Evolutionary conservation across 2,113 vertebrate genomes (phyloP), one percentile per base, ranked within the genome.

Genomic region (Turdus rufiventris): DNA sequence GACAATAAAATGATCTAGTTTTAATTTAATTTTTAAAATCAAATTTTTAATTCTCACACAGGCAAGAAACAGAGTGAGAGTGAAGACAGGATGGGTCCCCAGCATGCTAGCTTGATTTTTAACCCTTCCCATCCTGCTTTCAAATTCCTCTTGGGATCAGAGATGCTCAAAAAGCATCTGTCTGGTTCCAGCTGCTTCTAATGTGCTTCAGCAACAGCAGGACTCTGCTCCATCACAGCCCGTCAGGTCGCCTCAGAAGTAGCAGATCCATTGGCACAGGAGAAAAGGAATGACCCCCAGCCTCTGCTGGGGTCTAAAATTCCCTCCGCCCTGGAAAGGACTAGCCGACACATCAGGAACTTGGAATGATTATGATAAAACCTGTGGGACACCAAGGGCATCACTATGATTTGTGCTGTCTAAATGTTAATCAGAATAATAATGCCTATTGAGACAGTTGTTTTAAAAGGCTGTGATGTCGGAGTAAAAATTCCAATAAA

Each of bases 401-500:
- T 94, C 76, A 38, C 53, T 89, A 71, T 95, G 91, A 96, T 97
- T 96, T 96, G 95, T 96, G 94, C 94, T 96, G 96, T 96, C 96
- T 97, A 93, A 96, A 96, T 94, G 94, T 97, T 97, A 97, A 97
- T 97, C 96, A 95, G 97, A 97, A 95, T 96, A 97, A 97, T 95
- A 96, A 96, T 89, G 94, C 96, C 96, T 97, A 93, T 96, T 96
- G 97, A 97, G 97, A 97, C 95, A 95, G 94, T 96, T 97, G 96
- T 95, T 96, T 95, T 96, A 96, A 97, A 97, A 96, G 94, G 84
- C 95, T 89, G 96, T 89, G 91, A 94, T 95, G 96, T 96, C 0
- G 85, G 91, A 94, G 88, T 97, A 96, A 96, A 97, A 96, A 96
- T 95, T 94, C 91, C 96, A 94, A 95, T 96, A 96, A 97, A 97